Evolutionary conservation across 2,888 invertebrate species (phyloP), one percentile per base, ranked within the genome.

Genomic region (Athalia circularis): DNA sequence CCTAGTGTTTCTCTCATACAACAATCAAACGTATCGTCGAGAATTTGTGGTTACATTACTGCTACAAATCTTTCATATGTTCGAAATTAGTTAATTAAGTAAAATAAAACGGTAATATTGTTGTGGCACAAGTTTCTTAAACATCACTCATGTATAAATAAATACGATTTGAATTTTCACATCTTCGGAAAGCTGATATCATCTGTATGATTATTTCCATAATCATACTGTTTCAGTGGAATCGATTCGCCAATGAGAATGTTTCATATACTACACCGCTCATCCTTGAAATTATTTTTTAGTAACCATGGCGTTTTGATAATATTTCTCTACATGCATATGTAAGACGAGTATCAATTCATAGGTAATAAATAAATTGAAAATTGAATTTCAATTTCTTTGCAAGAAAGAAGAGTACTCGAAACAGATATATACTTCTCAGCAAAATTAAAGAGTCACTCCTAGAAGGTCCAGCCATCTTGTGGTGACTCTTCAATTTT

Each of bases 331-430:
- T 29, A 29, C 29, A 29, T 29, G 29, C 29, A 29, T 29, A 29
- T 29, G 29, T 29, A 29, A 29, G 29, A 29, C 29, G 2, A 29
- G 29, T 29, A 29, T 29, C 29, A 29, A 29, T 29, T 29, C 2
- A 29, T 29, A 29, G 1, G 2, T 29, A 1, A 65, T 15, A 48
- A 4, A 65, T 5, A 47, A 65, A 13, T 48, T 50, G 50, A 48
- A 65, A 45, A 45, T 29, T 47, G 70, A 79, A 72, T 48, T 65
- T 68, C 65, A 77, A 77, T 54, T 68, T 78, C 74, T 80, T 70
- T 43, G 75, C 77, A 77, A 80, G 52, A 50, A 64, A 54, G 50
- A 68, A 48, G 75, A 47, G 65, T 67, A 77, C 59, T 75, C 65
- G 68, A 50, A 72, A 75, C 57, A 29, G 45, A 65, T 15, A 65